Conservation (phyloP, 2,888 invertebrate genomes). For the Drosophila acutilabella region DNA sequence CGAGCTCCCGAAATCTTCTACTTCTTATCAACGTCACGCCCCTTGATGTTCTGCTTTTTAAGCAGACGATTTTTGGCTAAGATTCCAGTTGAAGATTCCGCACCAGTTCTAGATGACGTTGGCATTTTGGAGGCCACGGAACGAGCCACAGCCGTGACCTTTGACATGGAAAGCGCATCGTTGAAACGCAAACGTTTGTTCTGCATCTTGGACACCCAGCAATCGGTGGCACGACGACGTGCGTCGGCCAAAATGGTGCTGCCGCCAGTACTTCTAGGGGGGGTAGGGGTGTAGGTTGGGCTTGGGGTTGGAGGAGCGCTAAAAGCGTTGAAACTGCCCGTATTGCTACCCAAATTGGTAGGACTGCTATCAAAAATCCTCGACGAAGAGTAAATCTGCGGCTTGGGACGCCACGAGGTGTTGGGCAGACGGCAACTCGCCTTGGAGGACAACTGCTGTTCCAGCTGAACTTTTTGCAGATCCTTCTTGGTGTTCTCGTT, state of each 20-base stretch:
- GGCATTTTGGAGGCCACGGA: not conserved
- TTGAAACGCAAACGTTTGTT: conserved; percentile 61
- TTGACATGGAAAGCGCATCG: conserved; percentile 24
- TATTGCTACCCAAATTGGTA: not conserved
- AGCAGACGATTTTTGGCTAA: not conserved
- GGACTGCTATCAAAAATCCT: not conserved
- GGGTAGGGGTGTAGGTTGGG: no score
- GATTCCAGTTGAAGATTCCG: not conserved
- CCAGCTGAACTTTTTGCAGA: not conserved
- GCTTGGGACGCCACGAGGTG: conserved; percentile 6
- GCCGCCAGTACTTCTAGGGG: not conserved
- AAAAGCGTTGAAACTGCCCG: not conserved
- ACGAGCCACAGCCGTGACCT: conserved; percentile 16
- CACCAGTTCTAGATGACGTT: not conserved
- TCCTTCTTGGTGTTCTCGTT: conserved; percentile 84
- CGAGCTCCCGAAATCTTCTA: not conserved
- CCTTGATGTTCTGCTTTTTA: not conserved
- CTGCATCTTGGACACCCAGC: conserved; percentile 61
- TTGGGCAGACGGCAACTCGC: not conserved
- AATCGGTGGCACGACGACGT: conserved; percentile 63
- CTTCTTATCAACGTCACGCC: not conserved
- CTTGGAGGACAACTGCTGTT: not conserved
- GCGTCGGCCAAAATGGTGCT: conserved; percentile 60
- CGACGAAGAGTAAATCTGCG: not conserved
- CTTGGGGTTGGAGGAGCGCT: not conserved